phyloP scores from a whole-genome alignment of 2,888 invertebrate species.

The Rutpela maculata region DNA sequence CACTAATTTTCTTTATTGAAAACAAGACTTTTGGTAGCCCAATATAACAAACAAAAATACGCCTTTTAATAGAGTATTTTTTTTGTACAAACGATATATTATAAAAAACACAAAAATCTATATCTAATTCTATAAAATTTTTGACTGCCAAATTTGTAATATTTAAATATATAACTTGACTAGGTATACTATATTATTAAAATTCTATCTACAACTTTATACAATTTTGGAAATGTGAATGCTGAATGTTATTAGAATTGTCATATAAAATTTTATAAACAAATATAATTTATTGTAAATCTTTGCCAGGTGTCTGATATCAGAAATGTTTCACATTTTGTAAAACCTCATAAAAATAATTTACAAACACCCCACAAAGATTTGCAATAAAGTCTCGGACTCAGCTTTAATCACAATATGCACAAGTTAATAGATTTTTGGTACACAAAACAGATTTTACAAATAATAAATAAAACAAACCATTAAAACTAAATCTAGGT shows the following conservation, averaged over 20 bases:
- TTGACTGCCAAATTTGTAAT: conserved; percentile 65
- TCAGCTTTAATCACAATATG: conserved; percentile 56
- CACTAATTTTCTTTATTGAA: conserved; percentile 45
- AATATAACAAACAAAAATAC: conserved; percentile 44
- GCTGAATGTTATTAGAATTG: conserved; percentile 57
- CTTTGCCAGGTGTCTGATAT: conserved; percentile 49
- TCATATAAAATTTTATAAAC: conserved; percentile 44
- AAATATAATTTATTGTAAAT: conserved; percentile 53
- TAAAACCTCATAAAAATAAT: conserved; percentile 51
- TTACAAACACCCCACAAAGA: conserved; percentile 45
- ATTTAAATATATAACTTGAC: conserved; percentile 66
- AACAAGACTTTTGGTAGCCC: conserved; percentile 41
- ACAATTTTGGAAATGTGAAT: conserved; percentile 63
- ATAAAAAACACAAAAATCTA: conserved; percentile 44
- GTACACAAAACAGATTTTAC: conserved; percentile 15
- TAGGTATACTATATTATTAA: conserved; percentile 67
- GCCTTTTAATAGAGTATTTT: conserved; percentile 41
- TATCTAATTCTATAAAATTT: conserved; percentile 63
- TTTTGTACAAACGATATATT: conserved; percentile 48
- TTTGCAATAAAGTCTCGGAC: conserved; percentile 48
- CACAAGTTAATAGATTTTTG: conserved; percentile 41
- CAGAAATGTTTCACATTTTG: conserved; percentile 53
- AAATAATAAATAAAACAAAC: conserved; percentile 20
- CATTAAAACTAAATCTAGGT: conserved; percentile 20
- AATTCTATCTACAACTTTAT: conserved; percentile 70